These are phyloP conservation scores for Abscondita cerata DNA, from an alignment of 2,888 invertebrate species.

Conservation along the genomic window DNA sequence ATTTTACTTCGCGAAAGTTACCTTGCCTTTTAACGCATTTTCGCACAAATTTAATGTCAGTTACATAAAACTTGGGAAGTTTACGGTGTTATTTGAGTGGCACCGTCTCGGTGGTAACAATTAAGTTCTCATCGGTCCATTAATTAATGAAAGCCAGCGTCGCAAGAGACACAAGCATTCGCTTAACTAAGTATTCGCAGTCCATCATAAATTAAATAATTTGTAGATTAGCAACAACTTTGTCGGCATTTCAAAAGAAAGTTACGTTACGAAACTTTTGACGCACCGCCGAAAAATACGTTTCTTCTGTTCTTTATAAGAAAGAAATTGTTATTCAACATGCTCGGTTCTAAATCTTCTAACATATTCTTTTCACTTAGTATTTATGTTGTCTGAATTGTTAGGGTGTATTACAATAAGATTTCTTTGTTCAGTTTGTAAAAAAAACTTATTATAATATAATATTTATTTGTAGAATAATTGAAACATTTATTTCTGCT, in stretches of 20 bases:
- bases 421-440: too few relatives aligned
- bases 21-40: slow-evolving; percentile 36
- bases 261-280: too few relatives aligned
- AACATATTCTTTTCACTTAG: too few relatives aligned
- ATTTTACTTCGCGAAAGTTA: slow-evolving; percentile 41
- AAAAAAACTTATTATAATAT: too few relatives aligned
- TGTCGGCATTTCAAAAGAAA: not conserved
- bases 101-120: slow-evolving; percentile 50
- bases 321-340: too few relatives aligned
- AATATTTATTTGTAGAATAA: too few relatives aligned
- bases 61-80: slow-evolving; percentile 46
- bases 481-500: too few relatives aligned
- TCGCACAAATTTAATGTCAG: slow-evolving; percentile 18
- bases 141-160: slow-evolving; percentile 43
- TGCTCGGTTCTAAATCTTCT: too few relatives aligned
- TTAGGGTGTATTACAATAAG: too few relatives aligned
- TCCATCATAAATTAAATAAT: slow-evolving; percentile 33
- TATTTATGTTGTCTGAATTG: too few relatives aligned
- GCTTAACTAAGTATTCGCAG: slow-evolving; percentile 29
- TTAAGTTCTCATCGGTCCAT: slow-evolving; percentile 43
- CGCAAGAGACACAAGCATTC: slow-evolving; percentile 29
- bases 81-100: slow-evolving; percentile 49
- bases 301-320: too few relatives aligned
- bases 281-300: too few relatives aligned
- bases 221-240: slow-evolving; percentile 32